A percentile compares a stretch with the other conserved stretches of the same genome.
phyloP scores from a whole-genome alignment of 2,113 vertebrate species.

The Odontesthes bonariensis region DNA sequence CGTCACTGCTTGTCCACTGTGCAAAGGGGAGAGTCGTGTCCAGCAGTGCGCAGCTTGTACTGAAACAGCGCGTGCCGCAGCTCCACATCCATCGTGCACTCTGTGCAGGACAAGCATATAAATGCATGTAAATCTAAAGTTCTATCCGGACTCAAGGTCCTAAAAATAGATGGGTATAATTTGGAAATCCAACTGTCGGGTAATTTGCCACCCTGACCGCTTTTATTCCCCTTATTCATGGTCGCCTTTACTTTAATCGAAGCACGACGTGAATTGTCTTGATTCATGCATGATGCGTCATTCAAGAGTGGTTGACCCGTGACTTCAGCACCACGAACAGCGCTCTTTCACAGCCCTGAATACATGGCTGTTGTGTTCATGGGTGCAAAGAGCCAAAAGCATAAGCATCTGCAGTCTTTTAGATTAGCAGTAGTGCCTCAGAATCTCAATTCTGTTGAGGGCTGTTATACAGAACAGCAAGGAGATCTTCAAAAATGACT shows the following conservation, averaged over 20 bases:
- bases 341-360: background rate
- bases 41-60: constrained; percentile 31
- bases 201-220: background rate
- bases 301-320: background rate
- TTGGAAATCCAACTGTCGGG: background rate
- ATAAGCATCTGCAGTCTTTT: background rate
- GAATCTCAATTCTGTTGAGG: background rate
- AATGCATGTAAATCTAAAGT: background rate
- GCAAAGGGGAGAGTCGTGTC: constrained; percentile 43
- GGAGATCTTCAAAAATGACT: background rate
- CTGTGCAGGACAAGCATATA: too few species aligned
- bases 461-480: background rate
- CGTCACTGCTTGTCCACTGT: constrained; percentile 63
- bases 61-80: background rate
- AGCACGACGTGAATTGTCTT: background rate
- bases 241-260: background rate
- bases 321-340: constrained; percentile 68
- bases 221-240: background rate
- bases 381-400: background rate
- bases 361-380: background rate
- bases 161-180: background rate
- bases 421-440: background rate
- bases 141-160: background rate
- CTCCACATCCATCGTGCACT: background rate
- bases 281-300: constrained; percentile 3